Base-by-base conservation (phyloP, 2,888 invertebrate species). In the Acleris cristana region DNA sequence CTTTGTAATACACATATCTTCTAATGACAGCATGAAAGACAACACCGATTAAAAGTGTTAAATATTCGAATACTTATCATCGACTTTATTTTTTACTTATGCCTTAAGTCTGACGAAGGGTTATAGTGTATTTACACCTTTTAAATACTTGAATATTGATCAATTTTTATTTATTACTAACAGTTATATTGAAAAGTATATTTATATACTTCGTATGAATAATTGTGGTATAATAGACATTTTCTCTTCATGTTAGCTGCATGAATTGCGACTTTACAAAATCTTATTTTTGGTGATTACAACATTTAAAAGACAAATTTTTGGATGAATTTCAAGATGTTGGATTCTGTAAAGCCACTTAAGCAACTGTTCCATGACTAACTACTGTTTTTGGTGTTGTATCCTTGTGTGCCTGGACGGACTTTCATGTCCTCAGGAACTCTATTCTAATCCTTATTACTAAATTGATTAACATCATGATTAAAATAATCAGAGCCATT, bases 371-470 rank as follows among this genome's bases (percentile, higher is more conserved):
- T 69, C 78, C 82, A 81, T 79, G 83, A 85, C 89, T 88, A 89
- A 84, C 92, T 92, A 92, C 90, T 84, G 88, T 85, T 86, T 65
- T 92, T 92, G 91, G 91, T 91, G 91, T 92, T 85, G 88, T 84
- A 88, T 90, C 90, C 92, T 90, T 84, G 48, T 79, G 75, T 81
- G 86, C 90, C 91, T 89, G 88, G 88, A 90, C 87, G 90, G 90
- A 90, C 90, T 81, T 76, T 57, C 57, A 81, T 82, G 90, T 90
- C 91, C 91, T 82, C 91, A 90, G 91, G 90, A 89, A 89, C 86
- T 82, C 80, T 88, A 85, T 73, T 71, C 84, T 89, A 89, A 67
- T n/a, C 10, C 53, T 67, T 67, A 67, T 63, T 16, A 40, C 58
- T 67, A 67, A 34, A 57, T 52, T 57, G 66, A 66, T 66, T 48